Base-by-base conservation (phyloP, 2,797 vertebrate species). In the Chaenodraco wilsoni region DNA sequence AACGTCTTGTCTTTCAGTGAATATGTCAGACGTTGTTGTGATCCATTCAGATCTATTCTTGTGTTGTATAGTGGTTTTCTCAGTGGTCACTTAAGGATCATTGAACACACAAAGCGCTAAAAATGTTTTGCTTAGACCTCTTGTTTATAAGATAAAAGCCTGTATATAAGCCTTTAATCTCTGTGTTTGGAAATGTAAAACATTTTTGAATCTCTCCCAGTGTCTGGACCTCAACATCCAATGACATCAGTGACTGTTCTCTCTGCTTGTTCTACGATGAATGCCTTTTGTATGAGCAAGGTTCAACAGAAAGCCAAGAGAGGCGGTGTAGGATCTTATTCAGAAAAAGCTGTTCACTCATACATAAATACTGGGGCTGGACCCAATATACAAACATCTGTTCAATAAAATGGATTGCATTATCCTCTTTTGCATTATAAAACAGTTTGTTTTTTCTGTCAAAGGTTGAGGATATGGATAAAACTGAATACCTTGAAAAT, bases 91-190 rank as follows among this genome's bases (percentile, higher is more conserved):
- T 90, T 89, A 84, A 85, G 90, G 86, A 87, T 89, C 84, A 87
- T 82, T 91, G 78, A 86, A 82, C 81, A 80, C 83, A 84, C 79
- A 85, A 87, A 88, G 72, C 79, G 45, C 78, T 82, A 72, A 88
- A 88, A 84, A 90, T 87, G 85, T 88, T 87, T 86, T 78, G 79
- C 86, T 79, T 74, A 69, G 79, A 85, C 70, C 75, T 89, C 68
- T 91, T 91, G 87, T 92, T 91, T 90, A 84, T 74, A 72, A 84
- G 84, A 91, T 88, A 81, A 92, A 93, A 92, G 83, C 61, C 65
- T 66, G 78, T 67, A 71, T 74, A 61, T 79, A 83, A 88, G 84
- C 78, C 81, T 93, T 91, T 94, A 86, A 92, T 92, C 89, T 92
- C 74, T 60, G 79, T 88, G 85, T 91, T 90, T 91, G 70, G 83